Conservation (phyloP, 2,797 vertebrate species). For the Picus viridis region DNA sequence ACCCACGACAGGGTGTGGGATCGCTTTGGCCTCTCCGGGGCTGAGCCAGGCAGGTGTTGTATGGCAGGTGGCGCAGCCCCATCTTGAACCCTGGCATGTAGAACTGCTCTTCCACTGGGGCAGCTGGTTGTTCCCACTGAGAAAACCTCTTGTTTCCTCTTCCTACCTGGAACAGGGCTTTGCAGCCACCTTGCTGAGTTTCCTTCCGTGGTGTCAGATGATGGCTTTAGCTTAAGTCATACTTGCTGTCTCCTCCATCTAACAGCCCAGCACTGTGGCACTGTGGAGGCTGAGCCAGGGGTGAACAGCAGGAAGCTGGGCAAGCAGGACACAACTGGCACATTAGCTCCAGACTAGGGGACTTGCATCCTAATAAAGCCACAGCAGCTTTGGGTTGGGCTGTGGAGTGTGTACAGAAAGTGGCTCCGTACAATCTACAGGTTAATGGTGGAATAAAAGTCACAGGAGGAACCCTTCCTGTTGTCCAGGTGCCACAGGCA, state of each 20-base stretch:
- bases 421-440: neutral
- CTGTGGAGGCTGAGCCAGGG: neutral
- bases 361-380: neutral
- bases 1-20: neutral
- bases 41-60: neutral
- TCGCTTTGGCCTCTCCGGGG: neutral
- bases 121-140: neutral
- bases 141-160: neutral
- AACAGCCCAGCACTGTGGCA: neutral
- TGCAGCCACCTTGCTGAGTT: fast-evolving
- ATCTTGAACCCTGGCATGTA: neutral
- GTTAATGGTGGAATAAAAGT: neutral
- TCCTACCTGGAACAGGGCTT: neutral
- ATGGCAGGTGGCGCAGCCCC: neutral
- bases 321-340: neutral
- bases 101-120: neutral
- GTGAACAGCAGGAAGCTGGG: neutral
- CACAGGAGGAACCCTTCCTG: fast-evolving
- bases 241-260: neutral
- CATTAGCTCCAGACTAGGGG: neutral
- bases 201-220: neutral
- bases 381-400: neutral
- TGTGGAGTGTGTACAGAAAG: fast-evolving
- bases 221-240: neutral
- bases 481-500: neutral